A percentile compares a stretch with the other conserved stretches of the same genome.
Evolutionary conservation across 2,797 vertebrate genomes (phyloP).

Genomic region (Phoeniculus purpureus): DNA sequence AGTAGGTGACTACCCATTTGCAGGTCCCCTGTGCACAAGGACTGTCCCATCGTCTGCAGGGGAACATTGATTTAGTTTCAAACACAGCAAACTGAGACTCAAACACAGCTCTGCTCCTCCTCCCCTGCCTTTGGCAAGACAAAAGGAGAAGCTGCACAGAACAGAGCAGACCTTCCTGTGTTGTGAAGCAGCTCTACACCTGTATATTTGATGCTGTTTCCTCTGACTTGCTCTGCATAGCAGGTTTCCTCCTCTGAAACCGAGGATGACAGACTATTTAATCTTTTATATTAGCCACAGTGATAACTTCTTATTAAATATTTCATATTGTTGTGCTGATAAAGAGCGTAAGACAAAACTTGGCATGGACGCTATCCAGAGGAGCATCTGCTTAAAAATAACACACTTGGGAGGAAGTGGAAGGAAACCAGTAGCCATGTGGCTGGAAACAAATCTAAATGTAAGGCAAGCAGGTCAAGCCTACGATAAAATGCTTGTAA

Average conservation of each 20-base stretch:
- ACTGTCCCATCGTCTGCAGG: neutral
- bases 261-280: slow-evolving; percentile 62
- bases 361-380: slow-evolving; percentile 36
- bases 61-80: neutral
- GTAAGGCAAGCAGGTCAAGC: slow-evolving; percentile 32
- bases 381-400: slow-evolving; percentile 64
- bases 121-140: neutral
- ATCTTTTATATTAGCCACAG: slow-evolving; percentile 79
- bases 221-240: slow-evolving; percentile 33
- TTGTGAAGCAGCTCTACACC: slow-evolving; percentile 6
- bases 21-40: neutral
- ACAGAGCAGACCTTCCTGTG: neutral
- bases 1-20: neutral
- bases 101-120: neutral
- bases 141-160: neutral
- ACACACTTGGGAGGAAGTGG: slow-evolving; percentile 45
- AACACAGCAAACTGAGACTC: neutral
- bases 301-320: slow-evolving; percentile 80
- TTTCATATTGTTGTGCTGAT: slow-evolving; percentile 80
- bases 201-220: neutral
- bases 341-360: slow-evolving; percentile 72
- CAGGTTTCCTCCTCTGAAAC: slow-evolving; percentile 49
- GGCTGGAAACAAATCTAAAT: slow-evolving; percentile 18
- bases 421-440: slow-evolving; percentile 20
- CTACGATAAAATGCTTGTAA: neutral